Base-by-base conservation (phyloP, 2,797 vertebrate species). In the Neostethus bicornis region DNA sequence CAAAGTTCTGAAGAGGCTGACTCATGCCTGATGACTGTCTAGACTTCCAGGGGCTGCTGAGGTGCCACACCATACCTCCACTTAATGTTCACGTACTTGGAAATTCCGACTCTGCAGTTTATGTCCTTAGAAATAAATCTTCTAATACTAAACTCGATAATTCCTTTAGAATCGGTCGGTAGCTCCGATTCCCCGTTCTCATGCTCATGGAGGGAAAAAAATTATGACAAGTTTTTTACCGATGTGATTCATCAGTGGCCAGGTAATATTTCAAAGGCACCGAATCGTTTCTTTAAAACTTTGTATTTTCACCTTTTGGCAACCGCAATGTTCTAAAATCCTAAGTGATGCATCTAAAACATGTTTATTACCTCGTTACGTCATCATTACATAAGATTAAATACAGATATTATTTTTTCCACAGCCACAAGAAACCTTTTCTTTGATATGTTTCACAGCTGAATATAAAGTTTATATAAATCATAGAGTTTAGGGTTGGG, bases 21-120 rank as follows among this genome's bases (percentile, higher is more conserved):
- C 57, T 68, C 43, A 56, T 47, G 8, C 23, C 25, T 41, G 7
- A 21, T 17, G 47, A 47, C 50, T 42, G 52, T 65, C 53, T 43
- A 28, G 43, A 52, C 57, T 45, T 56, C 45, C 24, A 61, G 28
- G 25, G 58, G 49, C 51, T 64, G 28, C 32, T 54, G 43, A 61
- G 38, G 19, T 52, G 47, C 11, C 35, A 25, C 8, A 34, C n/a
- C 41, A 26, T 41, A 35, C 25, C 20, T 39, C 32, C 43, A 34
- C 13, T 44, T 56, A 5, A 1, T 13, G 34, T 60, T 66, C 58
- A 17, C 21, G 38, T 26, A 34, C 39, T 29, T 48, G 35, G 38
- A 66, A 43, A 38, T 58, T 51, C 26, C 58, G 59, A n/a, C 58
- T 19, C n/a, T n/a, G 16, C 26, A 45, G 58, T 38, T 32, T 43